phyloP scores from a whole-genome alignment of 35 echinoderm and acorn worm species.

The Heliocidaris tuberculata region DNA sequence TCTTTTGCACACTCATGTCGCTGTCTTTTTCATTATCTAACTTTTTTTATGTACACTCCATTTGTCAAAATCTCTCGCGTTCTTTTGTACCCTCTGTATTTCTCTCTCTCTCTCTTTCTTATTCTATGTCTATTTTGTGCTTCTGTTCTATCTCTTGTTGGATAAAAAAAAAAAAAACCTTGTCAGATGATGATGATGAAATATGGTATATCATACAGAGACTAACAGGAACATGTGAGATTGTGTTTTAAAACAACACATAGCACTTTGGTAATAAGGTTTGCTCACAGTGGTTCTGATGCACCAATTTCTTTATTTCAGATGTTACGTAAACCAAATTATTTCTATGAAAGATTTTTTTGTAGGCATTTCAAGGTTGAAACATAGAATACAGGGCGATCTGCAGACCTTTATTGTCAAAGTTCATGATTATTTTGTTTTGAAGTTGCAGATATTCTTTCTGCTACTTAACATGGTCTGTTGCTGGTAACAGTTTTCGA shows the following conservation, averaged over 20 bases:
- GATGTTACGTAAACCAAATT: not conserved
- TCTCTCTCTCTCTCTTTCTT: not conserved
- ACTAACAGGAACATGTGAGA: not conserved
- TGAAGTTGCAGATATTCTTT: no score
- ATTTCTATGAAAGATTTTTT: not conserved
- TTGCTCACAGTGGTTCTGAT: not conserved
- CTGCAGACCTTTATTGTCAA: not conserved
- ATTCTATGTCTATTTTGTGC: not conserved
- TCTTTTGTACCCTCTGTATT: not conserved
- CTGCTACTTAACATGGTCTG: no score
- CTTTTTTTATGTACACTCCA: no score
- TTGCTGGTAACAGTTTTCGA: no score
- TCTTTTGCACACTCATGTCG: no score
- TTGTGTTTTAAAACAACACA: not conserved
- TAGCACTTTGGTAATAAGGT: not conserved
- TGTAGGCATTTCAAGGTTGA: not conserved
- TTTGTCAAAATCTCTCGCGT: no score
- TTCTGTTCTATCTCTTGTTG: not conserved
- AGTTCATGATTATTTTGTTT: no score
- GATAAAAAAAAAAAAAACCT: no score
- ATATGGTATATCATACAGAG: constrained; percentile 5
- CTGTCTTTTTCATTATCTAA: no score
- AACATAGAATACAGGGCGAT: not conserved
- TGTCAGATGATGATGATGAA: not conserved
- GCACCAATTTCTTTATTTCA: not conserved